phyloP scores from a whole-genome alignment of 1,140 invertebrate species.

The Kradibia gibbosae region DNA sequence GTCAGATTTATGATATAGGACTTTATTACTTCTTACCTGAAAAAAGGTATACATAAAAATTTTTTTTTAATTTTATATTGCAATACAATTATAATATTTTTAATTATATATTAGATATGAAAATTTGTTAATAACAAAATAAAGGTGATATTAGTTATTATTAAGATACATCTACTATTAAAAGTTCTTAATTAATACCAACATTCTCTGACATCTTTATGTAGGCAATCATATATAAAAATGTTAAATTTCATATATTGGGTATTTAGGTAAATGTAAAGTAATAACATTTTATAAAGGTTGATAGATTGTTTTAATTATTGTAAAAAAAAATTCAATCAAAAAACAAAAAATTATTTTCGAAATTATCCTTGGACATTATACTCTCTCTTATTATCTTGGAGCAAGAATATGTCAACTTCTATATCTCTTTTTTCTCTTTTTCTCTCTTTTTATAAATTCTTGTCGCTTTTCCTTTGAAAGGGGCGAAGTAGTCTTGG shows the following conservation, averaged over 20 bases:
- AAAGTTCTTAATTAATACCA: no score
- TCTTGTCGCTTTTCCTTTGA: not conserved
- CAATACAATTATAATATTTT: no score
- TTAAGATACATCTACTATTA: no score
- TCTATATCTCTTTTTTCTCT: not conserved
- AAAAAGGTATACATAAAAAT: not conserved
- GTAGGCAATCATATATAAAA: no score
- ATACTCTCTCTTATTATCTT: not conserved
- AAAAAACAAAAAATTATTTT: no score
- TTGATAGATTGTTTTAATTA: not conserved
- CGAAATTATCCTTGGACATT: not conserved
- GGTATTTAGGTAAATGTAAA: not conserved
- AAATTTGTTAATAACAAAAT: no score
- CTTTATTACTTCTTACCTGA: not conserved
- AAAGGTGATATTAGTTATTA: no score
- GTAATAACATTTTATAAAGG: not conserved
- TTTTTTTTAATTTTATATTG: no score
- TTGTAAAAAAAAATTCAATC: not conserved
- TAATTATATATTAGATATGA: no score
- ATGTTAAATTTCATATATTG: not conserved
- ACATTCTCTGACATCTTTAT: no score
- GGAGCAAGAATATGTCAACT: conserved; percentile 10
- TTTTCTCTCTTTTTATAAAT: not conserved
- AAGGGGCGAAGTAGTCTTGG: not conserved
- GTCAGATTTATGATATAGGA: not conserved